Evolutionary conservation across 1,140 invertebrate genomes (phyloP).

Genomic region (Bombyx mandarina): DNA sequence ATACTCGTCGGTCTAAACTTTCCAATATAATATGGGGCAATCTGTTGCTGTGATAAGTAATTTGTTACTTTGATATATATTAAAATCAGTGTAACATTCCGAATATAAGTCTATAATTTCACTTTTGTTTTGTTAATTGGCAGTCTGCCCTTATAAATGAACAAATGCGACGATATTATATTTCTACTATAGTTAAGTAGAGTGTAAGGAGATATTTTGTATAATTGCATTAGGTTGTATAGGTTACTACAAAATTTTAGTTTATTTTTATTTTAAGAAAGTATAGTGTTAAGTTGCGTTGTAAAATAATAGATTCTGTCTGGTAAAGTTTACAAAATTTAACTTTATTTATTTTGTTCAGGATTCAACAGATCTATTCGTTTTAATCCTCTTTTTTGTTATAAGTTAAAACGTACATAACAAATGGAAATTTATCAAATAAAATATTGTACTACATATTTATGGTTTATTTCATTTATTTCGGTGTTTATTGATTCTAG

Average conservation of each 20-base stretch:
- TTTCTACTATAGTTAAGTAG: conserved; percentile 56
- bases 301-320: conserved; percentile 53
- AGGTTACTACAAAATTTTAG: conserved; percentile 45
- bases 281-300: conserved; percentile 32
- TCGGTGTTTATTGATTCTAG: too few relatives aligned
- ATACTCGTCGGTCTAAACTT: too few relatives aligned
- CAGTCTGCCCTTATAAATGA: conserved; percentile 43
- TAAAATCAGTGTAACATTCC: conserved; percentile 6
- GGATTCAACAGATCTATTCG: conserved; percentile 33
- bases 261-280: conserved; percentile 27
- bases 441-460: conserved; percentile 18
- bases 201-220: conserved; percentile 60
- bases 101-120: not conserved
- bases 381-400: conserved; percentile 42
- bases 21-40: not conserved
- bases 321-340: conserved; percentile 32
- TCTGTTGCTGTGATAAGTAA: not conserved
- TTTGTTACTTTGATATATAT: not conserved
- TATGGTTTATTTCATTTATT: too few relatives aligned
- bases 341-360: conserved; percentile 59
- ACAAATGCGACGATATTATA: conserved; percentile 60
- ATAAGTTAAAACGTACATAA: conserved; percentile 34
- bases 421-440: conserved; percentile 47
- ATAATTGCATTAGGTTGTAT: conserved; percentile 68
- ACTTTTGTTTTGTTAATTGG: conserved; percentile 17